These are phyloP conservation scores for Picathartes gymnocephalus DNA, from an alignment of 2,113 vertebrate genomes.

Conservation along the genomic window DNA sequence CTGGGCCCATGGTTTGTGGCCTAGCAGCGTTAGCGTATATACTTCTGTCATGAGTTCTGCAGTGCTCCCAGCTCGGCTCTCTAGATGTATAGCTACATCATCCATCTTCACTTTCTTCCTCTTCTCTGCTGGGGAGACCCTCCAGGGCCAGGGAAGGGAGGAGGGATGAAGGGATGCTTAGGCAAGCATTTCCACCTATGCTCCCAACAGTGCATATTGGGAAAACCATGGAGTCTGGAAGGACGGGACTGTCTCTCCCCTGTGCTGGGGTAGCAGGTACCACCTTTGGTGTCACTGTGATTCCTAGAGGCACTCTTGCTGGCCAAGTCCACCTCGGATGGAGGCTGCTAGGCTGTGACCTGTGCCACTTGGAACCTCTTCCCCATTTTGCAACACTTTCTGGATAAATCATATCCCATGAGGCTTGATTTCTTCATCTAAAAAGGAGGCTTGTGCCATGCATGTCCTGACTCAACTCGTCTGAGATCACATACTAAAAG, in stretches of 20 bases:
- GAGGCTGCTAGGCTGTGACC: neutral
- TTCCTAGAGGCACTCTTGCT: neutral
- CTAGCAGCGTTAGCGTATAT: too few species aligned
- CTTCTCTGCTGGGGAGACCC: neutral
- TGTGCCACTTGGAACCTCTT: neutral
- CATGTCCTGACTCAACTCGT: neutral
- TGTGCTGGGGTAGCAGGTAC: neutral
- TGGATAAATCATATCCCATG: neutral
- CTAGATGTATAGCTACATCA: too few species aligned
- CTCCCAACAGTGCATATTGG: neutral
- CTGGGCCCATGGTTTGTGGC: too few species aligned
- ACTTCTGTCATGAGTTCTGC: too few species aligned
- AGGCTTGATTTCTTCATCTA: neutral
- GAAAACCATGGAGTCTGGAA: neutral
- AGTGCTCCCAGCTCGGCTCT: too few species aligned
- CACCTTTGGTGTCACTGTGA: neutral
- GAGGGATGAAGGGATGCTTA: neutral
- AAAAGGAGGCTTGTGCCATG: neutral
- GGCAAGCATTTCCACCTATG: neutral
- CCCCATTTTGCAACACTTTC: neutral
- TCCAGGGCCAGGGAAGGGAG: neutral
- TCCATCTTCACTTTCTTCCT: neutral
- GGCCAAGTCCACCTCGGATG: rapidly evolving
- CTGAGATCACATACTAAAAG: neutral
- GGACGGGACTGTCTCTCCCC: neutral